Conservation (phyloP, 2,888 invertebrate species). For the Brenthis hecate region DNA sequence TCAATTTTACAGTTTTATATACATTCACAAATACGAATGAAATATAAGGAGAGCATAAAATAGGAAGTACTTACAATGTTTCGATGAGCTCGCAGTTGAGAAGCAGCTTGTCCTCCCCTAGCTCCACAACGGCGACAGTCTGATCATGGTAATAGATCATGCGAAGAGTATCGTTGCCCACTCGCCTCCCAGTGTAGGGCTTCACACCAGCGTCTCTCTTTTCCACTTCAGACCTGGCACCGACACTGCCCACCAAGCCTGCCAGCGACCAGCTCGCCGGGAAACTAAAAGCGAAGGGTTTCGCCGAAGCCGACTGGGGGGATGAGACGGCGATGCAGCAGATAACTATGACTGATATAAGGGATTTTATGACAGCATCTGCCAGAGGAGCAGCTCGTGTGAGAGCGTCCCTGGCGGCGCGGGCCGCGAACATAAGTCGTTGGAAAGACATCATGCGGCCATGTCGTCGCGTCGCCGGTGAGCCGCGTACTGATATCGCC, state of each 20-base stretch:
- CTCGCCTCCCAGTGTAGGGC: slow-evolving; percentile 84
- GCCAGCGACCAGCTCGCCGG: slow-evolving; percentile 77
- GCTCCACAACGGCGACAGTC: slow-evolving; percentile 91
- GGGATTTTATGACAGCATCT: slow-evolving; percentile 68
- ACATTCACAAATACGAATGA: neutral
- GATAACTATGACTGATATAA: slow-evolving; percentile 69
- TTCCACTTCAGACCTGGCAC: slow-evolving; percentile 62
- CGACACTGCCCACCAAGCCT: slow-evolving; percentile 69
- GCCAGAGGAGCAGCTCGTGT: slow-evolving; percentile 69
- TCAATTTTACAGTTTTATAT: neutral
- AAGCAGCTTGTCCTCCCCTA: slow-evolving; percentile 86
- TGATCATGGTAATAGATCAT: slow-evolving; percentile 92
- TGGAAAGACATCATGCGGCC: slow-evolving; percentile 65
- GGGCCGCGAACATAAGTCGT: slow-evolving; percentile 67
- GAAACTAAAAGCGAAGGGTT: slow-evolving; percentile 74
- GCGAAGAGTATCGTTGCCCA: slow-evolving; percentile 85
- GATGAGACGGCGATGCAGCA: slow-evolving; percentile 74
- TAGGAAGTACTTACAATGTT: slow-evolving; percentile 87
- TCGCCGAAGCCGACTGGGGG: slow-evolving; percentile 72
- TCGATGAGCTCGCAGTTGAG: slow-evolving; percentile 92
- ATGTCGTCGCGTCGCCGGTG: slow-evolving; percentile 51
- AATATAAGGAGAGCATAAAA: neutral
- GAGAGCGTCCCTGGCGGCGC: slow-evolving; percentile 68
- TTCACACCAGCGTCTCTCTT: slow-evolving; percentile 74
- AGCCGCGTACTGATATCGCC: slow-evolving; percentile 49